Conservation (phyloP, 2,797 vertebrate genomes). For the Megalops cyprinoides region DNA sequence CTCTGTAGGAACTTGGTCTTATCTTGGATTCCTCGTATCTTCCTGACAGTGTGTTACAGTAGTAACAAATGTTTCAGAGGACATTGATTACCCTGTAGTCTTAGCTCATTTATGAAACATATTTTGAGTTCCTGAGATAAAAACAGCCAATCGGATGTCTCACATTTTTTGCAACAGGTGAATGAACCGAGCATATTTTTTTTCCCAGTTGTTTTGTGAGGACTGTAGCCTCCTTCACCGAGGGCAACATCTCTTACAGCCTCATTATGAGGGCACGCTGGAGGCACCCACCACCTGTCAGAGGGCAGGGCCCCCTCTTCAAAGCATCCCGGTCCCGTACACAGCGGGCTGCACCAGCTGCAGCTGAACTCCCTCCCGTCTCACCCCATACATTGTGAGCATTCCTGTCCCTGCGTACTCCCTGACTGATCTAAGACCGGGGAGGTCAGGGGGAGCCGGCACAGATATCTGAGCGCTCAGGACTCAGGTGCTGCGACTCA, state of each 20-base stretch:
- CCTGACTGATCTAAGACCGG: conserved; percentile 2
- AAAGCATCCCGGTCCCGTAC: conserved; percentile 26
- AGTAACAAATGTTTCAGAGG: conserved; percentile 3
- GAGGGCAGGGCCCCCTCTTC: conserved; percentile 27
- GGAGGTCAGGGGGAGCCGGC: not conserved
- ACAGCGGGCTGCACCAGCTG: not conserved
- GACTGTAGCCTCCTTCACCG: not conserved
- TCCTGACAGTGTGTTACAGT: not conserved
- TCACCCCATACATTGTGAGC: conserved; percentile 22
- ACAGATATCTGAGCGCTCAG: conserved; percentile 23
- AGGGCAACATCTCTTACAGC: not conserved
- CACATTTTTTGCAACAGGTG: conserved; percentile 34
- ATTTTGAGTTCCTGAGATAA: conserved; percentile 26
- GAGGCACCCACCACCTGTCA: not conserved
- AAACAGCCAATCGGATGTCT: conserved; percentile 4
- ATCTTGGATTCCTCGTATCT: not conserved
- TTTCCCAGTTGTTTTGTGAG: conserved; percentile 4
- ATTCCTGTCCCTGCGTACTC: conserved; percentile 21
- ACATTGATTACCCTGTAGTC: not conserved
- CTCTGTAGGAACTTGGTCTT: conserved; percentile 22
- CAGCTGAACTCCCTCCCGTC: not conserved
- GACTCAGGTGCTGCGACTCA: conserved; percentile 40
- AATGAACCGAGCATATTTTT: conserved; percentile 15
- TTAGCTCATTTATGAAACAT: conserved; percentile 27
- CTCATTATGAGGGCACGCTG: too few relatives aligned